phyloP scores from a whole-genome alignment of 2,888 invertebrate species.

The Troilus luridus region DNA sequence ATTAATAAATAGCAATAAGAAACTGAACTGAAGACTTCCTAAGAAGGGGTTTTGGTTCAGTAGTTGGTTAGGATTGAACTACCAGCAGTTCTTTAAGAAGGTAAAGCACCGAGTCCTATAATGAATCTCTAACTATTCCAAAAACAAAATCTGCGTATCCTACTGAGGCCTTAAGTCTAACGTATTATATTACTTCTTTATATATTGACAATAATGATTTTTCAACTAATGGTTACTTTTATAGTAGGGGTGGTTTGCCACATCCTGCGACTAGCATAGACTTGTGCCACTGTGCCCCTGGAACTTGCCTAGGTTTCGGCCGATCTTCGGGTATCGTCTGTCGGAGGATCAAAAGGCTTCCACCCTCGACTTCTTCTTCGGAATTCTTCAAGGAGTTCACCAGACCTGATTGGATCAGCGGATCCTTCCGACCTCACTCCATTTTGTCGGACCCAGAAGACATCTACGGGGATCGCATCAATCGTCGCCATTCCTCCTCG shows the following conservation, averaged over 20 bases:
- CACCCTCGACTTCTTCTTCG: background rate
- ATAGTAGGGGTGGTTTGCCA: background rate
- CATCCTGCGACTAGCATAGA: background rate
- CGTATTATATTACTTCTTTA: too few species aligned
- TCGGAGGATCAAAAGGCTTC: background rate
- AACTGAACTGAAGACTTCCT: too few species aligned
- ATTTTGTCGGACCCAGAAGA: conserved; percentile 30
- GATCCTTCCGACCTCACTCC: background rate
- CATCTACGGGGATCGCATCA: background rate
- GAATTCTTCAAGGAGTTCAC: background rate
- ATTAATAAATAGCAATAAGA: too few species aligned
- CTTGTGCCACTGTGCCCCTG: background rate
- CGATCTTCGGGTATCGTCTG: conserved; percentile 13
- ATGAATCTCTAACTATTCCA: too few species aligned
- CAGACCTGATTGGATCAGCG: background rate
- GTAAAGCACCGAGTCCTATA: too few species aligned
- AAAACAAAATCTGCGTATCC: too few species aligned
- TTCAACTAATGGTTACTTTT: background rate
- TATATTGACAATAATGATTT: background rate
- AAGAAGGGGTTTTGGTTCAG: too few species aligned
- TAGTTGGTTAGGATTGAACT: too few species aligned
- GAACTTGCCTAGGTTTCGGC: background rate
- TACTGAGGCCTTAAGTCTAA: too few species aligned
- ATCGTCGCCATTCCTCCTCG: background rate
- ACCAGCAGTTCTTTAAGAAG: too few species aligned